phyloP scores from a whole-genome alignment of 2,797 vertebrate species.

The Anableps anableps region DNA sequence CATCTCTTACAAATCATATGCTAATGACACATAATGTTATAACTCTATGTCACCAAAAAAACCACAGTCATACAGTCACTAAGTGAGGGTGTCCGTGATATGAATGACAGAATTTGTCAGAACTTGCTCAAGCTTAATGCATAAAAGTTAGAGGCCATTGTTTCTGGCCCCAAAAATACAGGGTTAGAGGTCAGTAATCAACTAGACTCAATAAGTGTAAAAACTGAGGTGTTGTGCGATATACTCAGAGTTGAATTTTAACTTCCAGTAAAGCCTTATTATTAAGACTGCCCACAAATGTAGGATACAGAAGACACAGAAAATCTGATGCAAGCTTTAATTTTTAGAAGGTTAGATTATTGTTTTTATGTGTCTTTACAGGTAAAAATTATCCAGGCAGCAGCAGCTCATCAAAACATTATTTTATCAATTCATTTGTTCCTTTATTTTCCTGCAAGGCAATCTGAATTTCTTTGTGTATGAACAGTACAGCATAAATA shows the following conservation, averaged over 20 bases:
- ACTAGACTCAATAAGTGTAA: background rate
- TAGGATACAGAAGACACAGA: background rate
- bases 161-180: background rate
- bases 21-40: background rate
- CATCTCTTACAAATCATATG: too few species aligned
- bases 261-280: background rate
- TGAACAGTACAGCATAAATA: background rate
- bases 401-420: background rate
- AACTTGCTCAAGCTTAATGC: background rate
- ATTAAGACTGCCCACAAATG: background rate
- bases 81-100: background rate
- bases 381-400: background rate
- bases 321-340: background rate
- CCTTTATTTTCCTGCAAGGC: too few species aligned
- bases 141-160: background rate
- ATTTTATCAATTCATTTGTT: too few species aligned
- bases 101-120: background rate
- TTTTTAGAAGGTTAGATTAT: background rate
- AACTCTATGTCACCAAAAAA: too few species aligned
- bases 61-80: background rate
- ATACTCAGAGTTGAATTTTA: background rate
- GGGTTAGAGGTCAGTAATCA: background rate
- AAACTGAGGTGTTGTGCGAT: too few species aligned
- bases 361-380: background rate
- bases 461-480: too few species aligned